Evolutionary conservation across 2,113 vertebrate genomes (phyloP).

Genomic region (Cyanistes caeruleus): DNA sequence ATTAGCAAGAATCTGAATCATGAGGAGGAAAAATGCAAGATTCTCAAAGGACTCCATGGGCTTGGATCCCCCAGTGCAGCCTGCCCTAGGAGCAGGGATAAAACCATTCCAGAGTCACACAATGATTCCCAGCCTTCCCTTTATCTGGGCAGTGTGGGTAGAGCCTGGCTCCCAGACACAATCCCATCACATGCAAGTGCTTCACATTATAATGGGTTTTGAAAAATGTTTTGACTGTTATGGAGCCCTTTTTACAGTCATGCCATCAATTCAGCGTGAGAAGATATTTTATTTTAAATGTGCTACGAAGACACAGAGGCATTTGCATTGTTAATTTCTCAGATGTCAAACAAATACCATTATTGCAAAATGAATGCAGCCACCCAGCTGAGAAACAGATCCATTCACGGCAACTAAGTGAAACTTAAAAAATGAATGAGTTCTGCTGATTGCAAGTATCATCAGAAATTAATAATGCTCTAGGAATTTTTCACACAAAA

Average conservation of each 20-base stretch:
- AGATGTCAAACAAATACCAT: conserved; percentile 69
- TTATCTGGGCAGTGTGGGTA: neutral
- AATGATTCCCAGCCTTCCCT: neutral
- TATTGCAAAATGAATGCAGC: conserved; percentile 65
- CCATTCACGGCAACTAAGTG: conserved; percentile 40
- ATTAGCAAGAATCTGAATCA: neutral
- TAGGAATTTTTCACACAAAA: neutral
- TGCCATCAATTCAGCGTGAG: conserved; percentile 6
- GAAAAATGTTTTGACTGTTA: neutral
- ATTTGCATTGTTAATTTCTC: conserved; percentile 73
- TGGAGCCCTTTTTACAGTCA: neutral
- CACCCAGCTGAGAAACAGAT: conserved; percentile 61
- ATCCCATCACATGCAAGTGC: neutral
- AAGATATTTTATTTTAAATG: conserved; percentile 52
- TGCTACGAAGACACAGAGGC: neutral
- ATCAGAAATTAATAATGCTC: conserved; percentile 56
- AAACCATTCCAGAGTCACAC: neutral
- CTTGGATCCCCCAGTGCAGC: neutral
- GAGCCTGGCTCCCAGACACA: neutral
- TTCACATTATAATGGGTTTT: neutral
- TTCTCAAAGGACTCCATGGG: neutral
- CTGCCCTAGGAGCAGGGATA: neutral
- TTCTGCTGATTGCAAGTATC: conserved; percentile 28
- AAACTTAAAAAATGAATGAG: conserved; percentile 64
- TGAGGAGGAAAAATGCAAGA: neutral